Base-by-base conservation (phyloP, 1,140 invertebrate genomes). In the Hirudo medicinalis region DNA sequence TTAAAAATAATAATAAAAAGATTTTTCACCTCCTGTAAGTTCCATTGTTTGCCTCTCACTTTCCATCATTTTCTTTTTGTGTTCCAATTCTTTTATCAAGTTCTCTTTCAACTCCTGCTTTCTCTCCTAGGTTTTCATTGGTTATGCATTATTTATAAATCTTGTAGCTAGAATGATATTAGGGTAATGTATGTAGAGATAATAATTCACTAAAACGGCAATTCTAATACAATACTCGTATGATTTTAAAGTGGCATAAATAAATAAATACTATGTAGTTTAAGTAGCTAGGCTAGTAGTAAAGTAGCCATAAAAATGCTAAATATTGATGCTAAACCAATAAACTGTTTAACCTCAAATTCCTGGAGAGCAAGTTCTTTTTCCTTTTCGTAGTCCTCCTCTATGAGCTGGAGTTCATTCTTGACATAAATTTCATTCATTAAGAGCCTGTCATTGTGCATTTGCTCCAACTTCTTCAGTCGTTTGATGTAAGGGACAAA, bases 61-160 rank as follows among this genome's bases (percentile, higher is more conserved):
- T 82, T 97, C 93, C 74, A 97, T 91, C 75, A 89, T 86, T 76
- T 89, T 89, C 76, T 89, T 86, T 77, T 94, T 94, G 74, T 97
- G 94, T 79, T 96, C 93, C 79, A 96, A 88, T 79, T 96, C 93
- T 53, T 87, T 86, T 17, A 97, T 85, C 20, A 98, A 80, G 82
- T 88, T 92, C 80, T 96, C 93, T 77, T 89, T 88, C 17, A 97
- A 82, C 79, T 96, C 93, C 75, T 90, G 86, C 79, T 94, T 94
- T 79, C 96, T 95, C 76, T 97, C 92, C 80, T 82, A 73, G 70
- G 70, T 76, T 75, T 71, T 72, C 72, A 60, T 73, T 66, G 22
- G 71, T 68, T 36, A 57, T 17, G 22, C 72, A 67, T 29, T 69
- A 63, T 25, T 25, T 22, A 15, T 13, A 8, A 63, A 13, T 60